Percentiles rank a stretch among this genome's conserved stretches.
Conservation (phyloP, 2,113 vertebrate species). For the Noctilio leporinus region DNA sequence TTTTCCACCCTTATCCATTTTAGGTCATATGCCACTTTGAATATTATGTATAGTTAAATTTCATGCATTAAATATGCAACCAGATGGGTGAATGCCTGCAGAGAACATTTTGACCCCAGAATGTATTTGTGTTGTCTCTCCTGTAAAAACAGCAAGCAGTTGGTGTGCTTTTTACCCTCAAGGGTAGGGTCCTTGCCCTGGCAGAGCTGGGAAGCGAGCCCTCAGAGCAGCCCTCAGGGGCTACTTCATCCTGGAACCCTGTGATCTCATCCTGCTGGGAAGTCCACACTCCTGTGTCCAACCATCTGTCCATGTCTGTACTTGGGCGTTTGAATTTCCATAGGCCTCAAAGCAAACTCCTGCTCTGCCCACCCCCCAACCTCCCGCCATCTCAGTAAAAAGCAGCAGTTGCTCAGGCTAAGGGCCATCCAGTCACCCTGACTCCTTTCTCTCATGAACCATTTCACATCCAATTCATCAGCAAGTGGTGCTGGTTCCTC, state of each 20-base stretch:
- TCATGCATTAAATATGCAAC: neutral
- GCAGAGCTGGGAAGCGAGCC: neutral
- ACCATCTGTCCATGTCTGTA: neutral
- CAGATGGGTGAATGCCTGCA: neutral
- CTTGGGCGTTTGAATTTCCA: neutral
- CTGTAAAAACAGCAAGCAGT: accelerated
- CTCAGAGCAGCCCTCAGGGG: accelerated
- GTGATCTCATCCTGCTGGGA: neutral
- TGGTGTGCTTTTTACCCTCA: no score
- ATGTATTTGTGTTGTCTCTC: accelerated
- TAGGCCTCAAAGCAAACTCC: neutral
- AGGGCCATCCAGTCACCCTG: neutral
- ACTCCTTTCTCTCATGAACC: neutral
- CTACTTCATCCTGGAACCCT: neutral
- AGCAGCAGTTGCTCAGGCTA: neutral
- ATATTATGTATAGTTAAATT: neutral
- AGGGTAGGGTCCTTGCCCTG: neutral
- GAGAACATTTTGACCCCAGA: neutral
- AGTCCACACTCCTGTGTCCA: neutral
- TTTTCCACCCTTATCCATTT: neutral
- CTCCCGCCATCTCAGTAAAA: neutral
- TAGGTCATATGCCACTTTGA: neutral
- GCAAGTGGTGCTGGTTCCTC: neutral
- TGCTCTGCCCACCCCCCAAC: neutral
- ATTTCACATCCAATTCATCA: neutral